These are phyloP conservation scores for Pelecanus crispus DNA, from an alignment of 2,113 vertebrate species.

Conservation along the genomic window DNA sequence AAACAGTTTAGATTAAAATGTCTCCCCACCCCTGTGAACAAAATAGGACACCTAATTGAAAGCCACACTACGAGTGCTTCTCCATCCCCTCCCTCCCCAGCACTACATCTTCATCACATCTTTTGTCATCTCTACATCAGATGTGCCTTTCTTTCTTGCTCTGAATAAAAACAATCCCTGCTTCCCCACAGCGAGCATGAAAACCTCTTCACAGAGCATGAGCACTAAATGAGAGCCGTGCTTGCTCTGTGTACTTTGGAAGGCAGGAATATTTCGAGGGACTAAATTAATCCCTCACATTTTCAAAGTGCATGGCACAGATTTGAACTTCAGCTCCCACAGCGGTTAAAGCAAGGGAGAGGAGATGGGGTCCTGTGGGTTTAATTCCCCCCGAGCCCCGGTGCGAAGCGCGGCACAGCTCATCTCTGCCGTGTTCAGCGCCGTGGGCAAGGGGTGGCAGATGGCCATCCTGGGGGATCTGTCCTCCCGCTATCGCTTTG, in stretches of 20 bases:
- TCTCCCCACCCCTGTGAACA: background rate
- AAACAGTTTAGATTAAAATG: background rate
- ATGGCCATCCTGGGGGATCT: background rate
- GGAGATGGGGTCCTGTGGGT: background rate
- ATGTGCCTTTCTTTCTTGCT: background rate
- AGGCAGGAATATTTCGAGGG: background rate
- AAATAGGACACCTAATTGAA: conserved; percentile 30
- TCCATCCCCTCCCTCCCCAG: background rate
- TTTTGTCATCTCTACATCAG: conserved; percentile 26
- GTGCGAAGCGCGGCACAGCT: rapidly evolving
- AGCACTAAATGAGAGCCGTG: background rate
- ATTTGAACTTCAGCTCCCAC: background rate
- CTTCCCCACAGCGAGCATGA: background rate
- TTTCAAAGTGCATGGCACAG: background rate
- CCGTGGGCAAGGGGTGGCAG: background rate
- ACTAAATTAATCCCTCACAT: conserved; percentile 18
- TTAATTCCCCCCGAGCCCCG: background rate
- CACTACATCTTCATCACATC: background rate
- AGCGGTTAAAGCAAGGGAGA: background rate
- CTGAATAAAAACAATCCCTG: conserved; percentile 16
- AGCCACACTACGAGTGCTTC: background rate
- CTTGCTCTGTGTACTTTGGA: background rate
- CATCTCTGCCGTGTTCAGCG: rapidly evolving
- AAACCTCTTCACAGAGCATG: background rate
- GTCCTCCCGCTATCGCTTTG: background rate